Evolutionary conservation across 2,113 vertebrate species (phyloP).

Genomic region (Takifugu flavidus): DNA sequence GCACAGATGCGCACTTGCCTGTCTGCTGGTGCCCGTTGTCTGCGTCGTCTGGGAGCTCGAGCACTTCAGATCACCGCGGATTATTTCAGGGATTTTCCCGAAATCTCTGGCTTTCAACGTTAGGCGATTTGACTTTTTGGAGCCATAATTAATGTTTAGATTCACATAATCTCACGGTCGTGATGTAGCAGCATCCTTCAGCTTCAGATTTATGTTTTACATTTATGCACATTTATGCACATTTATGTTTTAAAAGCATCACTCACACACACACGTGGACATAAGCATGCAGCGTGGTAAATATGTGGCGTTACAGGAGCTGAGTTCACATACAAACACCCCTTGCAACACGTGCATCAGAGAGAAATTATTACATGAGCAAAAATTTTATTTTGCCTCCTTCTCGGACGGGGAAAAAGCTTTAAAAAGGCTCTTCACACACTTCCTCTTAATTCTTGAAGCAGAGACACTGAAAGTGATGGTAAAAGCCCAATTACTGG

Average conservation of each 20-base stretch:
- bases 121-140: slow-evolving; percentile 55
- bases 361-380: background rate
- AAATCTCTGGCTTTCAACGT: slow-evolving; percentile 63
- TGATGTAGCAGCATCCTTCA: slow-evolving; percentile 1
- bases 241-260: no score
- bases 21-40: slow-evolving; percentile 40
- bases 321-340: background rate
- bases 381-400: no score
- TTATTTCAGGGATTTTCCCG: slow-evolving; percentile 56
- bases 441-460: slow-evolving; percentile 3
- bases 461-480: background rate
- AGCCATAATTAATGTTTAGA: slow-evolving; percentile 62
- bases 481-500: slow-evolving; percentile 9
- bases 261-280: background rate
- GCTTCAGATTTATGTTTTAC: no score
- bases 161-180: slow-evolving; percentile 22
- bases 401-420: background rate
- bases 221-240: no score
- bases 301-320: background rate
- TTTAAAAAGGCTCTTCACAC: background rate
- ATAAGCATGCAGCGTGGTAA: background rate
- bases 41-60: slow-evolving; percentile 41
- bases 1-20: slow-evolving; percentile 27
- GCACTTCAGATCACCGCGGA: slow-evolving; percentile 55
- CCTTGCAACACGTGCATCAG: background rate